phyloP scores from a whole-genome alignment of 2,888 invertebrate species.

The Charanyca ferruginea region DNA sequence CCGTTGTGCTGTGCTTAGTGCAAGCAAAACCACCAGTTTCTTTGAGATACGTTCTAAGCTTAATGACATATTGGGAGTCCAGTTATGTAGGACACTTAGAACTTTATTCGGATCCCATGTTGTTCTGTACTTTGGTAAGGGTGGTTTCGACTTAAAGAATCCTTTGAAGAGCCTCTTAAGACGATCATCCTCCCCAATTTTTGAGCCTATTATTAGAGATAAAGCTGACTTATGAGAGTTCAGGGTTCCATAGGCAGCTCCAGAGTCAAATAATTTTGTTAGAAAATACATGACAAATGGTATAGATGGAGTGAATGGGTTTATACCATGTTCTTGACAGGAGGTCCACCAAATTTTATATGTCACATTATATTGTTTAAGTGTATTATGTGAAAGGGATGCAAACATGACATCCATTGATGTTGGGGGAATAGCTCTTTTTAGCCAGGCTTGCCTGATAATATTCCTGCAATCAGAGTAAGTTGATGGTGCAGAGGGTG shows the following conservation, averaged over 20 bases:
- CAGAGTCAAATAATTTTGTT: background rate
- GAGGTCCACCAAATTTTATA: background rate
- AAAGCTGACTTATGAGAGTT: constrained; percentile 4
- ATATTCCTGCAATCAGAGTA: constrained; percentile 5
- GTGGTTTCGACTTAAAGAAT: background rate
- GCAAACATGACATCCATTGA: constrained; percentile 5
- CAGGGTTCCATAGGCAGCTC: background rate
- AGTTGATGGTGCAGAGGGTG: constrained; percentile 4
- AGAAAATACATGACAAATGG: too few species aligned
- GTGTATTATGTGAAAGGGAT: background rate
- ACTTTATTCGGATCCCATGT: background rate
- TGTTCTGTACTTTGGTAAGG: background rate
- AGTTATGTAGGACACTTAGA: background rate
- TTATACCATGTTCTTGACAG: background rate
- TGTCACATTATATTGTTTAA: background rate
- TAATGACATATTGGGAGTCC: background rate
- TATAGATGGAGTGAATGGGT: background rate
- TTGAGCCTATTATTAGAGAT: background rate
- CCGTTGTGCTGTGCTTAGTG: background rate
- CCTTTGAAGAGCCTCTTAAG: background rate
- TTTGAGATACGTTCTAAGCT: background rate
- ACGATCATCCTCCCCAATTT: constrained; percentile 1
- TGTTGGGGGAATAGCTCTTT: constrained; percentile 1
- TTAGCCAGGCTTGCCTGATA: constrained; percentile 2
- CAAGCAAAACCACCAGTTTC: background rate